Evolutionary conservation across 2,113 vertebrate species (phyloP).

Genomic region (Scartelaos histophorus): DNA sequence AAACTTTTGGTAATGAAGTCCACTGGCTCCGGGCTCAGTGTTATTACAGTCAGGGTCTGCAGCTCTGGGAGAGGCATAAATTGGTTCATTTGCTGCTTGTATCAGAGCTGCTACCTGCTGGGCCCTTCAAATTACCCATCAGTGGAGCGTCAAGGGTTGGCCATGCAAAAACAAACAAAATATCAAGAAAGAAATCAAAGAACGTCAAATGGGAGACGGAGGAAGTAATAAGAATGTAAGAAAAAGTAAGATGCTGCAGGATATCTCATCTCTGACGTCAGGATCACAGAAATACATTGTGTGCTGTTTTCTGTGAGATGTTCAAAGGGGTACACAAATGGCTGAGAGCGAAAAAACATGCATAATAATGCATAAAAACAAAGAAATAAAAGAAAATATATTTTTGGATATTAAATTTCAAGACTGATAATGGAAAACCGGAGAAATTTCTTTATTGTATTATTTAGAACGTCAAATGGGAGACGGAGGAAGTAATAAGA

Average conservation of each 20-base stretch:
- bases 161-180: conserved; percentile 34
- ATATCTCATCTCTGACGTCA: background rate
- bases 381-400: background rate
- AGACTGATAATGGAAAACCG: background rate
- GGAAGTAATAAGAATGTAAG: background rate
- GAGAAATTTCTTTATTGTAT: too few species aligned
- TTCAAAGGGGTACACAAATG: background rate
- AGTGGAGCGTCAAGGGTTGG: conserved; percentile 22
- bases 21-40: background rate
- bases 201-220: background rate
- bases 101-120: conserved; percentile 34
- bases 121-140: conserved; percentile 50
- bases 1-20: conserved; percentile 8
- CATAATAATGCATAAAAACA: too few species aligned
- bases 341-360: too few species aligned
- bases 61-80: conserved; percentile 28
- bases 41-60: background rate
- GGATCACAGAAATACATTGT: background rate
- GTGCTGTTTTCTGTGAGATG: background rate
- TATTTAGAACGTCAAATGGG: background rate
- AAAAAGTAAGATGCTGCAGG: background rate
- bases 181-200: conserved; percentile 1
- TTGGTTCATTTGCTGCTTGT: conserved; percentile 40
- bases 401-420: background rate
- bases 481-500: background rate